phyloP scores from a whole-genome alignment of 2,797 vertebrate species.

The Buceros bicornis region DNA sequence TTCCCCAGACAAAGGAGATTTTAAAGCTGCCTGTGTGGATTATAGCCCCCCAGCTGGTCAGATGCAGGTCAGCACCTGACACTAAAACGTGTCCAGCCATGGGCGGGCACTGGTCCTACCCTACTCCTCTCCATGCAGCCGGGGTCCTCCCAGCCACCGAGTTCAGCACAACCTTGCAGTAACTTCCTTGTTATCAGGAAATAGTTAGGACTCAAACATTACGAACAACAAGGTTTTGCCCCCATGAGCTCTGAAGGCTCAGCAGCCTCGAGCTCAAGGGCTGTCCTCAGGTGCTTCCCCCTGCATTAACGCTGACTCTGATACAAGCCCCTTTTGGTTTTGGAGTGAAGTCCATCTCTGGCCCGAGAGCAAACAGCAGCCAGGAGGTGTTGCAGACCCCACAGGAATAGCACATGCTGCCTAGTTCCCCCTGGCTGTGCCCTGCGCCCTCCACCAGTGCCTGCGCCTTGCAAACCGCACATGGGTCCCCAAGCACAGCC shows the following conservation, averaged over 20 bases:
- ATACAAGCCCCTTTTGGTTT: not conserved
- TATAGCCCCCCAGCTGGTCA: not conserved
- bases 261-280: not conserved
- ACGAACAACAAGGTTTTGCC: not conserved
- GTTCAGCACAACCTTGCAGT: not conserved
- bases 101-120: not conserved
- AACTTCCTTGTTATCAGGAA: not conserved
- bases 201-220: not conserved
- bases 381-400: not conserved
- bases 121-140: not conserved
- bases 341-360: not conserved
- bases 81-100: not conserved
- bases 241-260: fast-evolving
- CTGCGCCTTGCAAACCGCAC: fast-evolving
- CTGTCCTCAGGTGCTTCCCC: not conserved
- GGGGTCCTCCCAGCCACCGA: not conserved
- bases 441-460: fast-evolving
- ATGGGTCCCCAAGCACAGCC: not conserved
- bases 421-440: not conserved
- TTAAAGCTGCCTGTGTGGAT: not conserved
- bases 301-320: not conserved
- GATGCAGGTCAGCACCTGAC: fast-evolving
- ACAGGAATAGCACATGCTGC: not conserved
- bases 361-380: not conserved
- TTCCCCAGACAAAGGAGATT: not conserved